These are phyloP conservation scores for Nestor notabilis DNA, from an alignment of 2,113 vertebrate species.

Conservation along the genomic window DNA sequence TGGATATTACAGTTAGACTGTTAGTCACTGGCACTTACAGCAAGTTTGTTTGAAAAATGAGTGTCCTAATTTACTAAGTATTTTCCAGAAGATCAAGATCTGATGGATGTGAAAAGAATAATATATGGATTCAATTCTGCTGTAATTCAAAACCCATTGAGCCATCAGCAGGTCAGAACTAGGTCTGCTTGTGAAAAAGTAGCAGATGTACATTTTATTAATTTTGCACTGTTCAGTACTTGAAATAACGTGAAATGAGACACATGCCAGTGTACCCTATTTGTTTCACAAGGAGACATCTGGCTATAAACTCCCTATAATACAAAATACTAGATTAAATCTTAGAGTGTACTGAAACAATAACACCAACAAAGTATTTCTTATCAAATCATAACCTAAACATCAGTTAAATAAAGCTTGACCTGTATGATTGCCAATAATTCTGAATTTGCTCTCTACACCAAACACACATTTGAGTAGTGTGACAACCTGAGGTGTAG, in stretches of 20 bases:
- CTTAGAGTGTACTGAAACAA: neutral
- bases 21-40: neutral
- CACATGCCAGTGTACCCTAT: neutral
- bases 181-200: neutral
- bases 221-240: neutral
- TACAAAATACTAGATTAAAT: neutral
- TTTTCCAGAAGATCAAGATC: neutral
- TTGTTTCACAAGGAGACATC: neutral
- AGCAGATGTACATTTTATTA: neutral
- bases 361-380: neutral
- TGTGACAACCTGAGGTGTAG: neutral
- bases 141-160: neutral
- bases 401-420: neutral
- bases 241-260: neutral
- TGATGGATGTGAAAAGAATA: neutral
- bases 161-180: neutral
- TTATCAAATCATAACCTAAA: neutral
- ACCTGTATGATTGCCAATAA: neutral
- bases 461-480: neutral
- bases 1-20: neutral
- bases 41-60: neutral
- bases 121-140: neutral
- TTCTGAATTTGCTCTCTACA: neutral
- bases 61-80: neutral
- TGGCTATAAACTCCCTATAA: neutral